These are phyloP conservation scores for Halcyon smyrnensis DNA, from an alignment of 2,797 vertebrate genomes.

Conservation along the genomic window DNA sequence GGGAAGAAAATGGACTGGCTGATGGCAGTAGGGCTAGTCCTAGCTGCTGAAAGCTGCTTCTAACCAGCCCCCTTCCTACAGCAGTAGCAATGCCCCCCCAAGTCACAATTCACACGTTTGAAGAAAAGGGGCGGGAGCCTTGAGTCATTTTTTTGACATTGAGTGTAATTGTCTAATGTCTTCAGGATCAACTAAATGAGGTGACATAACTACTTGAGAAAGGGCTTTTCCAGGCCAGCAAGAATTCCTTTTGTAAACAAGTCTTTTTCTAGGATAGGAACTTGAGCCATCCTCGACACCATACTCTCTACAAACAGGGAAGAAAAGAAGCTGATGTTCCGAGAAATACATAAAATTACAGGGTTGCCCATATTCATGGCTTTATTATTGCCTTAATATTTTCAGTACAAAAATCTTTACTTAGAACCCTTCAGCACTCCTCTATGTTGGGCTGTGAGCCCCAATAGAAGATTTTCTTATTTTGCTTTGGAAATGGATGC, in stretches of 20 bases:
- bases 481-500: not conserved
- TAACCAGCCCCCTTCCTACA: not conserved
- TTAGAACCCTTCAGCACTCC: not conserved
- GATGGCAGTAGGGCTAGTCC: rapidly evolving
- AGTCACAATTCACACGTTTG: not conserved
- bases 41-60: not conserved
- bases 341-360: not conserved
- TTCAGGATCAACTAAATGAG: not conserved
- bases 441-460: not conserved
- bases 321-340: not conserved
- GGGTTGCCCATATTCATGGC: not conserved
- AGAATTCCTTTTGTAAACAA: not conserved
- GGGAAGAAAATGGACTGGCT: not conserved
- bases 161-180: not conserved
- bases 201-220: not conserved
- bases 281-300: not conserved
- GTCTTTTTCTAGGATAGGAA: not conserved
- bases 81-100: not conserved
- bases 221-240: not conserved
- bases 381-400: not conserved
- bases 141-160: not conserved
- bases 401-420: not conserved
- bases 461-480: not conserved
- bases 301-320: not conserved
- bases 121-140: not conserved